phyloP scores from a whole-genome alignment of 2,797 vertebrate genomes.

The Sciurus carolinensis region DNA sequence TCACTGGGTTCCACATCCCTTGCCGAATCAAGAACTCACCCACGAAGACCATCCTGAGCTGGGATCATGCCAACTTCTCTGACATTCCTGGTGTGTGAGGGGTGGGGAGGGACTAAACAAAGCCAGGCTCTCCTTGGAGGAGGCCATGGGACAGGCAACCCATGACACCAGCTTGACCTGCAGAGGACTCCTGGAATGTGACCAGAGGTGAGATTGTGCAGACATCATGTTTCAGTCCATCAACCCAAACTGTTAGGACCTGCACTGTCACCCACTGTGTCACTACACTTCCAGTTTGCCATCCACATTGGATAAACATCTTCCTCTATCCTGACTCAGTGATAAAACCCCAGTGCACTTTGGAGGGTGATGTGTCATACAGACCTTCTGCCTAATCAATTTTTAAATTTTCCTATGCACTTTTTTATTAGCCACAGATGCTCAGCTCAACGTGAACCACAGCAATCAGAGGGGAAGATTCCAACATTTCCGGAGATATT shows the following conservation, averaged over 20 bases:
- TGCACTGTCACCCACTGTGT: too few relatives aligned
- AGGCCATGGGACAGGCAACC: background rate
- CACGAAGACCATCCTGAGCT: background rate
- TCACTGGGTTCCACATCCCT: background rate
- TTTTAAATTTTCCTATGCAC: background rate
- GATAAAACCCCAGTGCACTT: too few relatives aligned
- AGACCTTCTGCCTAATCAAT: background rate
- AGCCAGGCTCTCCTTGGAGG: background rate
- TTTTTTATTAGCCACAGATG: background rate
- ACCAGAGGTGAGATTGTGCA: too few relatives aligned
- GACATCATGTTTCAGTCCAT: too few relatives aligned
- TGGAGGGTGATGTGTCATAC: too few relatives aligned
- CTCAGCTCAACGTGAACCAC: background rate
- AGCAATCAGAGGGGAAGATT: background rate
- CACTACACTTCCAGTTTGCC: too few relatives aligned
- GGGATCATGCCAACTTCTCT: background rate
- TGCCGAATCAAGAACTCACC: background rate
- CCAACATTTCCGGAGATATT: background rate
- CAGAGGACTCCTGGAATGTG: background rate
- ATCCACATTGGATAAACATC: too few relatives aligned
- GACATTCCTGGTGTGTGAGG: background rate
- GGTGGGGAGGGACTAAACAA: background rate
- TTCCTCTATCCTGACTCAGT: too few relatives aligned
- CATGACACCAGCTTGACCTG: rapidly evolving
- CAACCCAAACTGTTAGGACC: too few relatives aligned